Base-by-base conservation (phyloP, 2,113 vertebrate species). In the Arizona elegans region DNA sequence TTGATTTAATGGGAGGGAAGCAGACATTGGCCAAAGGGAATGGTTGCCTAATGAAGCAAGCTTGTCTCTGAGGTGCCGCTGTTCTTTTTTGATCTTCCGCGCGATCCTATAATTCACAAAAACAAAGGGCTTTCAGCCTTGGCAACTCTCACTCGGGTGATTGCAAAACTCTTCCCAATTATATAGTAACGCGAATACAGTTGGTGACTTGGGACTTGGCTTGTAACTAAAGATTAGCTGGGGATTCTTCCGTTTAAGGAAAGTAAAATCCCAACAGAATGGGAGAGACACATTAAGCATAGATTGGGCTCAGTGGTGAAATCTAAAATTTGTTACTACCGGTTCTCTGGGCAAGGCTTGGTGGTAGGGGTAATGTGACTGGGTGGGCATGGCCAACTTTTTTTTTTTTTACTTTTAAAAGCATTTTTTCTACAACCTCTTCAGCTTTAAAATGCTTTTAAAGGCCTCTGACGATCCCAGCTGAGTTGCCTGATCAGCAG, bases 131-230 rank as follows among this genome's bases (percentile, higher is more conserved):
- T 92, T 52, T 24, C 53, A 92, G 53, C 54, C 38, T 26, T 55
- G 12, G 13, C 11, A 33, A 75, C 59, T 88, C 54, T 81, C n/a
- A 58, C 38, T 85, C 47, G 65, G 52, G 81, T 33, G 10, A 50
- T 92, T 92, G 87, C 65, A 58, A 85, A 89, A 58, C 26, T 58
- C 38, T 58, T 89, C 43, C 53, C 65, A 92, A 50, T 89, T 50
- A 89, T 58, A 81, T 56, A 70, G 38, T 29, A 81, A 52, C 23
- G n/a, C 26, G 23, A 65, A 58, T 17, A 3, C 33, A 85, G 52
- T 21, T 21, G 38, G 15, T 58, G 38, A 70, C 81, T 50, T 50
- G 33, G 53, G 59, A 65, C 38, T 33, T 11, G 92, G 62, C 43
- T 15, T 53, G 56, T 15, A 43, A 43, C 55, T 26, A 24, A 38